These are phyloP conservation scores for Oostethus manadensis DNA, from an alignment of 2,113 vertebrate genomes.

Conservation along the genomic window DNA sequence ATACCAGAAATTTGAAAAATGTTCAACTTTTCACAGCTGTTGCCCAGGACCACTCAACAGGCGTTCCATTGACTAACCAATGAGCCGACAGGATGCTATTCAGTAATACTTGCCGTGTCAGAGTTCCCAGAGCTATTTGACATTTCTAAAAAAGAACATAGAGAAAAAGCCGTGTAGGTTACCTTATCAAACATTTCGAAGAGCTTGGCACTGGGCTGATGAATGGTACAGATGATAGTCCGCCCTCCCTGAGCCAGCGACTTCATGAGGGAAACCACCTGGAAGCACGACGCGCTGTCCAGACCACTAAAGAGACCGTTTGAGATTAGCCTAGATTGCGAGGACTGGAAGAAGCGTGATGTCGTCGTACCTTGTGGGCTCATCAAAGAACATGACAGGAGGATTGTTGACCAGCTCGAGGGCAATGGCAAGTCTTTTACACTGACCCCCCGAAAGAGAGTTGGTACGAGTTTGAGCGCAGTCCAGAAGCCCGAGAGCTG, in stretches of 20 bases:
- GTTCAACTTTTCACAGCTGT: too few relatives aligned
- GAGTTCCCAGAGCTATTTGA: too few relatives aligned
- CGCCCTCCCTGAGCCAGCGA: slow-evolving; percentile 93
- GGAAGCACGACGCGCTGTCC: slow-evolving; percentile 94
- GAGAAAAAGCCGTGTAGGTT: slow-evolving; percentile 16
- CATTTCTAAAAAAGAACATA: slow-evolving; percentile 28
- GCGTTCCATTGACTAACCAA: too few relatives aligned
- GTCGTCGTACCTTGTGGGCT: slow-evolving; percentile 86
- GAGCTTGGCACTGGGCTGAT: slow-evolving; percentile 98
- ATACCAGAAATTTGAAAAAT: too few relatives aligned
- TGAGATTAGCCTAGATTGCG: not conserved
- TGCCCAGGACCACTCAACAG: too few relatives aligned
- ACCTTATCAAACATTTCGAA: slow-evolving; percentile 99
- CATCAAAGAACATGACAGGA: slow-evolving; percentile 97
- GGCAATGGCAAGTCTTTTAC: slow-evolving; percentile 93
- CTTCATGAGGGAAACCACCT: slow-evolving; percentile 94
- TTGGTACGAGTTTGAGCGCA: slow-evolving; percentile 89
- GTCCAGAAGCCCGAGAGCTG: slow-evolving; percentile 88
- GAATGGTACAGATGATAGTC: slow-evolving; percentile 98
- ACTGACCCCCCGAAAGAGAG: slow-evolving; percentile 87
- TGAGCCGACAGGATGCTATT: too few relatives aligned
- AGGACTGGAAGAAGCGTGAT: not conserved
- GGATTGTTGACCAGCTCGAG: slow-evolving; percentile 97
- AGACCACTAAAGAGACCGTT: slow-evolving; percentile 76
- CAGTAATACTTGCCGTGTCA: too few relatives aligned